These are phyloP conservation scores for Ivindomyrus marchei DNA, from an alignment of 2,113 vertebrate genomes.

Conservation along the genomic window DNA sequence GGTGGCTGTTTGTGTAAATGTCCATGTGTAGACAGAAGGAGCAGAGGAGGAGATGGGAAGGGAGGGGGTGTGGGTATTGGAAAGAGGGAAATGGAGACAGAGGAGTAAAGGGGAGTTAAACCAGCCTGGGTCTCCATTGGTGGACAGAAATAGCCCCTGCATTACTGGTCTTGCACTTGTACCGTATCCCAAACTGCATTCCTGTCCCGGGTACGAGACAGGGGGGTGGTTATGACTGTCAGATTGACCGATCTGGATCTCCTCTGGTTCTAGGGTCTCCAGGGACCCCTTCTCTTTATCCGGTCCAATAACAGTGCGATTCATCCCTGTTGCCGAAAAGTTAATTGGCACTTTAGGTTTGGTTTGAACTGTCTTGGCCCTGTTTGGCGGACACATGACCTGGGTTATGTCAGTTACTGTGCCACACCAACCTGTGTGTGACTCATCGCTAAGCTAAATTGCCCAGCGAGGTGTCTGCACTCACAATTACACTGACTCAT, in stretches of 20 bases:
- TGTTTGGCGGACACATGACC: not conserved
- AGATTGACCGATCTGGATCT: not conserved
- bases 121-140: conserved; percentile 51
- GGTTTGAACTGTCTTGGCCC: not conserved
- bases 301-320: not conserved
- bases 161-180: conserved; percentile 13
- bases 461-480: not conserved
- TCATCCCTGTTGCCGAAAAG: not conserved
- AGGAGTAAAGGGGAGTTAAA: conserved; percentile 46
- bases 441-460: not conserved
- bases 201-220: not conserved
- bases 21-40: not conserved
- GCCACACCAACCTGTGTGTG: not conserved
- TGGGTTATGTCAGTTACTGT: not conserved
- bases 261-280: not conserved
- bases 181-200: conserved; percentile 17
- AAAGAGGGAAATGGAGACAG: not conserved
- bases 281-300: not conserved
- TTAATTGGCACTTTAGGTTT: not conserved
- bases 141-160: conserved; percentile 59
- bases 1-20: not conserved
- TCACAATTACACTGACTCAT: not conserved
- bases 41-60: not conserved
- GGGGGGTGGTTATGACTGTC: not conserved
- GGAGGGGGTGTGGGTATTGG: not conserved